Base-by-base conservation (phyloP, 2,888 invertebrate genomes). In the Cantharis rustica region DNA sequence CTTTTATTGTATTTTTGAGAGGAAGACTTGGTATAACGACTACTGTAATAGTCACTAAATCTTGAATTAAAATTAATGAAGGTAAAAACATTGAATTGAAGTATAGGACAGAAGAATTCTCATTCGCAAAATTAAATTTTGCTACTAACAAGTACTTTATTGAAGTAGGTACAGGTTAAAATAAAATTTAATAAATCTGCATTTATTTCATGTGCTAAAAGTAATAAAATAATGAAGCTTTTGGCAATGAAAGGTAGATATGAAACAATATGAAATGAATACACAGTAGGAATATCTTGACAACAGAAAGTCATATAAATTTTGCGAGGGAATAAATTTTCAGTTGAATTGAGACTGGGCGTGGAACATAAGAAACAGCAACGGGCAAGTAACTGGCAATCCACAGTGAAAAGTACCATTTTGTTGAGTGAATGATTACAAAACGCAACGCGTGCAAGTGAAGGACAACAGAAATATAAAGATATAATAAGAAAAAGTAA, bases 391-490 rank as follows among this genome's bases (percentile, higher is more conserved):
- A 83, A 84, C 82, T 84, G 83, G 83, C 83, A 83, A 83, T 84
- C 81, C 81, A 82, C 82, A 77, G 81, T 81, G 81, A 83, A 82
- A 85, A 85, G 84, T 84, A 84, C 83, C 84, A 84, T 86, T 47
- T 85, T 85, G 84, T 85, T 84, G 83, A 83, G 82, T 84, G 84
- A 84, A 84, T 82, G 84, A 85, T 84, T 84, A 84, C 85, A 83
- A 83, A 85, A 84, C 82, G 83, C 79, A 82, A 79, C 82, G 84
- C 82, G 84, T 83, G 84, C 80, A 81, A 80, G 81, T 83, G 82
- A 84, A 82, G 83, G 80, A 78, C 68, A 76, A 66, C 77, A 64
- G 61, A 62, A 68, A 71, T 68, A 71, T 26, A 27, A 63, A 72
- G 68, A 27, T 72, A 62, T n/a, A 66, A 66, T 66, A 74, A 62